phyloP scores from a whole-genome alignment of 2,797 vertebrate genomes.

The Sciurus carolinensis region DNA sequence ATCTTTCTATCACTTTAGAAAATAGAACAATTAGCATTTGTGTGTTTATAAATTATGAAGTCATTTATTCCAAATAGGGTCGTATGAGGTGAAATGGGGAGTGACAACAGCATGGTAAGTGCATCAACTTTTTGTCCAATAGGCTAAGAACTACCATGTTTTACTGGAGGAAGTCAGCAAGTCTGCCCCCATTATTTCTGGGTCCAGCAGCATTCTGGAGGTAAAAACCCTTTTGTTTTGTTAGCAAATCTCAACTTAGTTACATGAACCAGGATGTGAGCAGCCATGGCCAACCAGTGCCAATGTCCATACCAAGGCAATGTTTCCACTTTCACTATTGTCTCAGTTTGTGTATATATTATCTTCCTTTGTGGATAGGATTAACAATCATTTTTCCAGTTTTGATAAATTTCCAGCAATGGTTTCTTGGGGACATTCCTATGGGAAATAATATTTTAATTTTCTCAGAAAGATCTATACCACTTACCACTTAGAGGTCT shows the following conservation, averaged over 20 bases:
- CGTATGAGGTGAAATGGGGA: neutral
- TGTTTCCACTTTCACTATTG: neutral
- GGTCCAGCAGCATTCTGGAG: neutral
- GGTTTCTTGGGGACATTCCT: neutral
- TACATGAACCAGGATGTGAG: neutral
- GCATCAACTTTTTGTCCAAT: neutral
- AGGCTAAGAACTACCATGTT: neutral
- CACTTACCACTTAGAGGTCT: neutral
- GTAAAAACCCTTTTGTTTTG: neutral
- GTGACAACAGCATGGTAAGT: neutral
- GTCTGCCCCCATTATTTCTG: neutral
- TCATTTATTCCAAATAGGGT: neutral
- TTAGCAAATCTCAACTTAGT: neutral
- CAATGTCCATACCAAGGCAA: neutral
- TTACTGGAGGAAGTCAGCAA: neutral
- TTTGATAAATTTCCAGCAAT: conserved; percentile 51
- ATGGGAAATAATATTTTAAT: conserved; percentile 9
- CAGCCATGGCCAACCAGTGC: neutral
- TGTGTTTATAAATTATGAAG: conserved; percentile 8
- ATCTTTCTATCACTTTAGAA: conserved; percentile 49
- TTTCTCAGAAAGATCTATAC: neutral
- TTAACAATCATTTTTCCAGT: conserved; percentile 9
- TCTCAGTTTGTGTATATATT: neutral
- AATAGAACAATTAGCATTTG: conserved; percentile 30
- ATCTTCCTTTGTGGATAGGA: neutral